phyloP scores from a whole-genome alignment of 2,113 vertebrate species.

The Proteles cristata region DNA sequence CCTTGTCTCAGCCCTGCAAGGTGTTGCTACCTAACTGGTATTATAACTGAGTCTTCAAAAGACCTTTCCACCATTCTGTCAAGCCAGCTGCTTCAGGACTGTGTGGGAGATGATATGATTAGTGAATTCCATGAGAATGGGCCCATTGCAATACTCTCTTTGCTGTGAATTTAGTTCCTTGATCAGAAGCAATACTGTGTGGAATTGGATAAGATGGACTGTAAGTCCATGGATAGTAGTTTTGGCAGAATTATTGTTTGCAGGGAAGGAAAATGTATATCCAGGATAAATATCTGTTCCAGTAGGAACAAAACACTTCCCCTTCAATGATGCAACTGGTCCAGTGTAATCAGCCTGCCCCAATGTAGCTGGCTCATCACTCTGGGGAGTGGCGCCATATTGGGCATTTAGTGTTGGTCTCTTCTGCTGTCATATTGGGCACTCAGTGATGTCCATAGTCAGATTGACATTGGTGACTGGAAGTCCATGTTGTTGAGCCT shows the following conservation, averaged over 20 bases:
- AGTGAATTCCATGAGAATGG: not conserved
- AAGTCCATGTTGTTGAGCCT: not conserved
- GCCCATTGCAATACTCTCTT: not conserved
- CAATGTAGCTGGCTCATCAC: not conserved
- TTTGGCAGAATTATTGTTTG: not conserved
- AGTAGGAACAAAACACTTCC: not conserved
- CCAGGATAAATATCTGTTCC: not conserved
- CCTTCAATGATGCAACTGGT: not conserved
- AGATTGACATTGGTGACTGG: not conserved
- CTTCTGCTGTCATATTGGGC: not conserved
- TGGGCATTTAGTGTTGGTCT: not conserved
- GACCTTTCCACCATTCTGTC: not conserved
- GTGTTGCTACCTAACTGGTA: not conserved
- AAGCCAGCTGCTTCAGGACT: not conserved
- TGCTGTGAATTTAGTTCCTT: not conserved
- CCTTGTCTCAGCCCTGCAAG: not conserved
- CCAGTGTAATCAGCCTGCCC: not conserved
- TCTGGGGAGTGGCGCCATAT: not conserved
- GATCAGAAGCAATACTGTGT: not conserved
- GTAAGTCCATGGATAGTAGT: not conserved
- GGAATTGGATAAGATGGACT: not conserved
- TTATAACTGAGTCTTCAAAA: not conserved
- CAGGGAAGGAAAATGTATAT: not conserved
- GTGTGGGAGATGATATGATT: not conserved
- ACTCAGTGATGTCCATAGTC: not conserved